These are phyloP conservation scores for Tenebrio molitor DNA, from an alignment of 1,140 invertebrate genomes.

Conservation along the genomic window DNA sequence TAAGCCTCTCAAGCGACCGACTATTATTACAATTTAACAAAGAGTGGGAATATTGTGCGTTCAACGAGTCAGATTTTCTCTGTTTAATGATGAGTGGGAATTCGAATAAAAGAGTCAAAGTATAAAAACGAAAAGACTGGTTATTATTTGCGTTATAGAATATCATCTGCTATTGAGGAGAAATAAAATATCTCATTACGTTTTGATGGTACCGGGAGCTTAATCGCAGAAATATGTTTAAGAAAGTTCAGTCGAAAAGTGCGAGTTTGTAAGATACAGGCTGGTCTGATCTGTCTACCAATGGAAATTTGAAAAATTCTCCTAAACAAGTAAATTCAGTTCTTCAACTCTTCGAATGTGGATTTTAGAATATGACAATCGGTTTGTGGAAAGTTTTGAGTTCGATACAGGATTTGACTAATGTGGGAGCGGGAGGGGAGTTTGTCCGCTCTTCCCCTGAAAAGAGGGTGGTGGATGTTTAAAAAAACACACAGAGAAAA, in stretches of 20 bases:
- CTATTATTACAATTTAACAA: slow-evolving; percentile 24
- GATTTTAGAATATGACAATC: no score
- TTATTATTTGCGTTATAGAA: slow-evolving; percentile 28
- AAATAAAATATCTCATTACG: not conserved
- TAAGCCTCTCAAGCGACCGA: slow-evolving; percentile 4
- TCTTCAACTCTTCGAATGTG: no score
- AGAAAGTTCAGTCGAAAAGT: no score
- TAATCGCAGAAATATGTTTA: no score
- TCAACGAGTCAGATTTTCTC: slow-evolving; percentile 18
- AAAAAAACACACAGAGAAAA: not conserved
- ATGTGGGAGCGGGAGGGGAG: no score
- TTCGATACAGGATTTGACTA: not conserved
- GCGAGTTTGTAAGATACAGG: no score
- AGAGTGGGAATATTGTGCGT: slow-evolving; percentile 26
- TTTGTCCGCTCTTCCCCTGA: not conserved
- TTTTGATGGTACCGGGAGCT: not conserved
- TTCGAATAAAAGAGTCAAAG: not conserved
- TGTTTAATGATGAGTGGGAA: slow-evolving; percentile 12
- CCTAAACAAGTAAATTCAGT: no score
- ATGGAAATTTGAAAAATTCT: no score
- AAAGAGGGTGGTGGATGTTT: not conserved
- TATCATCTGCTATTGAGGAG: slow-evolving; percentile 11
- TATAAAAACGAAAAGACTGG: not conserved
- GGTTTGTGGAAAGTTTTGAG: not conserved
- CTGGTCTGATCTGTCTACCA: no score